These are phyloP conservation scores for Xiphydria camelus DNA, from an alignment of 2,888 invertebrate species.

Conservation along the genomic window DNA sequence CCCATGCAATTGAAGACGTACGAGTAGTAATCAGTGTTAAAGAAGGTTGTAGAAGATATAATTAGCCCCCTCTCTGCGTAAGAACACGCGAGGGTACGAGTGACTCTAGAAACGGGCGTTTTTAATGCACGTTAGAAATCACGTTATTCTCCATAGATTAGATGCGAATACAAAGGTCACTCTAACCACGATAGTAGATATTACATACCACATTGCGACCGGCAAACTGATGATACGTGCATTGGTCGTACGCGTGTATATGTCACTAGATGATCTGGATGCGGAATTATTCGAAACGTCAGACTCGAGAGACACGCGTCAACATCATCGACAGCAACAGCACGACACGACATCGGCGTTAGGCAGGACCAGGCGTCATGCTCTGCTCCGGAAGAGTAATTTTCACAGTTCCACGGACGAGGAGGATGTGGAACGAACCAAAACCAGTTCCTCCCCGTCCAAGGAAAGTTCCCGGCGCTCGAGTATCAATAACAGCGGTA, in stretches of 20 bases:
- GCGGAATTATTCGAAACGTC: slow-evolving; percentile 49
- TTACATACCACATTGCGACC: no score
- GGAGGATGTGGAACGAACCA: slow-evolving; percentile 33
- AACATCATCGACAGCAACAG: slow-evolving; percentile 8
- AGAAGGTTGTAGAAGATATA: no score
- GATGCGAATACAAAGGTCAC: no score
- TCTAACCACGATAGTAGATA: no score
- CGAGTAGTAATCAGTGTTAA: not conserved
- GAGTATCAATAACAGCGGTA: slow-evolving; percentile 34
- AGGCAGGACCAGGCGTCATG: slow-evolving; percentile 46
- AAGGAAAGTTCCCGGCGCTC: slow-evolving; percentile 46
- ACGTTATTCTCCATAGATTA: no score
- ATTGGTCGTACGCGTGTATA: slow-evolving; percentile 17
- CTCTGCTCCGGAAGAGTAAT: no score
- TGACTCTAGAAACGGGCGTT: no score
- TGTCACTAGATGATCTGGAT: slow-evolving; percentile 57
- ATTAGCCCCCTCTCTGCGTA: no score
- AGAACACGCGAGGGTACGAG: no score
- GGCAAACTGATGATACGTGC: no score
- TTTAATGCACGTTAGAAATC: no score
- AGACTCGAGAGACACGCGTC: slow-evolving; percentile 31
- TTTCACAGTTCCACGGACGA: slow-evolving; percentile 45
- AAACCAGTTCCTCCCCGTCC: slow-evolving; percentile 34
- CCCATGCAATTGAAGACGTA: no score
- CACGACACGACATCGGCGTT: slow-evolving; percentile 4